Base-by-base conservation (phyloP, 2,113 vertebrate genomes). In the Gambusia affinis region DNA sequence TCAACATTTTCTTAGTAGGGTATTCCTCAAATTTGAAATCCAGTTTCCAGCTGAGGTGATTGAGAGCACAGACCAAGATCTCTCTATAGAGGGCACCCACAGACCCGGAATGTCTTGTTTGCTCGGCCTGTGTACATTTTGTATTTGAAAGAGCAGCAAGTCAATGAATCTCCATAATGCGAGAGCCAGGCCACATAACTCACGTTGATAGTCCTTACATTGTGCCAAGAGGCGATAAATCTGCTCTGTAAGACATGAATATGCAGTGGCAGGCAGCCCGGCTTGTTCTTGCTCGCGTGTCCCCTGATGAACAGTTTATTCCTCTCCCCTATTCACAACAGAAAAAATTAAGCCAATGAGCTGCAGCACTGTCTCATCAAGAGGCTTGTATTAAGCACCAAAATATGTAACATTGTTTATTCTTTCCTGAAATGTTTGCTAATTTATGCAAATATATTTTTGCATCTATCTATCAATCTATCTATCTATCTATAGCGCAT, bases 61-160 rank as follows among this genome's bases (percentile, higher is more conserved):
- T 87, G 33, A 85, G 89, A 94, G 95, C 92, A 91, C 44, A 75
- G 77, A 87, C 73, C 57, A 78, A 87, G 90, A 89, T 85, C 88
- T 94, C 94, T 97, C 96, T 80, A 96, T 89, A 96, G 96, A 97
- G 96, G 96, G 96, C 96, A 95, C 95, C 95, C 95, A 93, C 92
- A 94, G 60, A 95, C 94, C 91, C 95, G 84, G 85, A 96, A 96
- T 95, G 93, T 92, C 76, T 92, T 94, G 85, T 93, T 93, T 92
- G 75, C 94, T 90, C 79, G 87, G 89, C 75, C 85, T 90, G 79
- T 91, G 85, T 60, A 64, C 69, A 64, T 92, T 93, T 87, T 88
- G 89, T 91, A 82, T 72, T 95, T 94, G 85, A 82, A 94, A 94
- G 92, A 94, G 90, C 93, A 91, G 54, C 51, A 87, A 93, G 95